These are phyloP conservation scores for Cephus nigrinus DNA, from an alignment of 2,888 invertebrate species.

Conservation along the genomic window DNA sequence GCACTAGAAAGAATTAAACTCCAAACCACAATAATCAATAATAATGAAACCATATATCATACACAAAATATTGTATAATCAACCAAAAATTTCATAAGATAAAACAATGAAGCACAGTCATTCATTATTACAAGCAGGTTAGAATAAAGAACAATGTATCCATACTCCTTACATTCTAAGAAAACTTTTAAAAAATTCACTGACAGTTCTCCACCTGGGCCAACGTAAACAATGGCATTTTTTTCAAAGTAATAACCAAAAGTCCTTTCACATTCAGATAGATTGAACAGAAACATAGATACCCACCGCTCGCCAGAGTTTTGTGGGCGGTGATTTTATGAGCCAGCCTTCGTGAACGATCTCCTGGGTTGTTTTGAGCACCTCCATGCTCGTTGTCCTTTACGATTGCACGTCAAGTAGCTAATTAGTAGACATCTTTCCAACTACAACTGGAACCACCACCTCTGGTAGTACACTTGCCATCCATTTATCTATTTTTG, in stretches of 20 bases:
- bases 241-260: neutral
- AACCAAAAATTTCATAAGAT: neutral
- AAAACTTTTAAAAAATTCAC: neutral
- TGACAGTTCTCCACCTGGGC: neutral
- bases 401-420: neutral
- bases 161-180: neutral
- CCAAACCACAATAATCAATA: neutral
- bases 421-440: constrained; percentile 27
- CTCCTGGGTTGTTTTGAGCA: constrained; percentile 71
- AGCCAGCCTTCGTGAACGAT: constrained; percentile 93
- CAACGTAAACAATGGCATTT: neutral
- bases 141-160: neutral
- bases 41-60: neutral
- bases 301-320: constrained; percentile 95
- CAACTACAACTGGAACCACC: constrained; percentile 34
- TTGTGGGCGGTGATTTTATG: constrained; percentile 94
- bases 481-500: constrained; percentile 50
- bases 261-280: neutral
- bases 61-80: neutral
- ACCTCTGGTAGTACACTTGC: constrained; percentile 32
- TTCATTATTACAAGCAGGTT: neutral
- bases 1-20: neutral
- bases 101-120: neutral
- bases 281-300: constrained; percentile 12
- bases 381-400: constrained; percentile 48